phyloP scores from a whole-genome alignment of 2,113 vertebrate genomes.

The Malaclemys terrapin region DNA sequence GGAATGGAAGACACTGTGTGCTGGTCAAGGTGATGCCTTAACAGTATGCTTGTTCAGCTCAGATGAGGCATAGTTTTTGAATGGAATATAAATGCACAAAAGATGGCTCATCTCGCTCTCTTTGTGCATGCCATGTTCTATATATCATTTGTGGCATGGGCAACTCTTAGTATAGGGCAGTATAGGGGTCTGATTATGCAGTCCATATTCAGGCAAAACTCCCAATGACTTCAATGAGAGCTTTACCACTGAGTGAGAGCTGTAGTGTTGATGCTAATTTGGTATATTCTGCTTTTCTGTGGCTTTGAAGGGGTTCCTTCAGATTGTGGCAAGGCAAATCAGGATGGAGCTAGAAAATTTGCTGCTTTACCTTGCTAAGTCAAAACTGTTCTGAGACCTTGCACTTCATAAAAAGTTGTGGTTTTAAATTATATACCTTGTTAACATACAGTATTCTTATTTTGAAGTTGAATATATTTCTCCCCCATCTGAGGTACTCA shows the following conservation, averaged over 20 bases:
- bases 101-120: background rate
- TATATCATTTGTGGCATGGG: background rate
- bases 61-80: accelerated
- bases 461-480: background rate
- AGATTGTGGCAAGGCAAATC: background rate
- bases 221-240: background rate
- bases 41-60: accelerated
- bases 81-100: accelerated
- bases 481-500: background rate
- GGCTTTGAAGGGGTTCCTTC: background rate
- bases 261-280: accelerated
- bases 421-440: background rate
- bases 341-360: background rate
- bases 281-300: background rate
- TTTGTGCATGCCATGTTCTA: accelerated
- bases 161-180: background rate
- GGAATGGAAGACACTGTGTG: accelerated
- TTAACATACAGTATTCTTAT: background rate
- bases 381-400: background rate
- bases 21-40: accelerated
- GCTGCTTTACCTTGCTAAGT: background rate
- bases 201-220: background rate
- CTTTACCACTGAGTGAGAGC: background rate
- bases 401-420: accelerated
- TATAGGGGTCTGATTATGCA: accelerated